Conservation (phyloP, 2,888 invertebrate genomes). For the Rhaphigaster nebulosa region DNA sequence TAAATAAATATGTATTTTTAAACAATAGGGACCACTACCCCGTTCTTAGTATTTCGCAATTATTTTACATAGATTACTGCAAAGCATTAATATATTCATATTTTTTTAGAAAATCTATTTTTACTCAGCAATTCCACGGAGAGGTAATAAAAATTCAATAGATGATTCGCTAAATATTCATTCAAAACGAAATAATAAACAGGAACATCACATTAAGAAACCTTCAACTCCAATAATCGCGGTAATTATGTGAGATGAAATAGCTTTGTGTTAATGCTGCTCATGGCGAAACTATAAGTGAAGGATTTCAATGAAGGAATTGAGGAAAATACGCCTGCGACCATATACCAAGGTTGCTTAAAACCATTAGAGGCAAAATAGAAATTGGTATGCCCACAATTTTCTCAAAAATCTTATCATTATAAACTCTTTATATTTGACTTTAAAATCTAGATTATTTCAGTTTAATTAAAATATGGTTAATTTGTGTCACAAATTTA, state of each 20-base stretch:
- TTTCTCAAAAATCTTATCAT: not conserved
- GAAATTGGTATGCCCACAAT: not conserved
- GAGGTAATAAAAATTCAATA: not conserved
- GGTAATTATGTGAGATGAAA: not conserved
- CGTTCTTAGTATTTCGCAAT: no score
- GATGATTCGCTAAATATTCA: not conserved
- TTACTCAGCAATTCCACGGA: no score
- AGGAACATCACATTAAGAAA: not conserved
- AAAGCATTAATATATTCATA: no score
- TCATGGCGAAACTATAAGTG: not conserved
- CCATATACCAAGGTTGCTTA: not conserved
- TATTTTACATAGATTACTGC: no score
- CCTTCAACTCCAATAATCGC: not conserved
- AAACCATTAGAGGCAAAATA: not conserved
- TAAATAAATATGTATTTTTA: no score
- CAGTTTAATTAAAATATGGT: not conserved
- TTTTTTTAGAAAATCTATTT: no score
- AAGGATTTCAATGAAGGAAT: not conserved
- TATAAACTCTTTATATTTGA: not conserved
- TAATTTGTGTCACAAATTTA: no score
- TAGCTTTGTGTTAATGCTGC: not conserved
- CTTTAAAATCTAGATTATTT: not conserved
- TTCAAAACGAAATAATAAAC: not conserved
- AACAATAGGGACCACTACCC: no score
- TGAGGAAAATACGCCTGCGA: not conserved